Conservation (phyloP, 2,797 vertebrate species). For the Centropyge bicolor region DNA sequence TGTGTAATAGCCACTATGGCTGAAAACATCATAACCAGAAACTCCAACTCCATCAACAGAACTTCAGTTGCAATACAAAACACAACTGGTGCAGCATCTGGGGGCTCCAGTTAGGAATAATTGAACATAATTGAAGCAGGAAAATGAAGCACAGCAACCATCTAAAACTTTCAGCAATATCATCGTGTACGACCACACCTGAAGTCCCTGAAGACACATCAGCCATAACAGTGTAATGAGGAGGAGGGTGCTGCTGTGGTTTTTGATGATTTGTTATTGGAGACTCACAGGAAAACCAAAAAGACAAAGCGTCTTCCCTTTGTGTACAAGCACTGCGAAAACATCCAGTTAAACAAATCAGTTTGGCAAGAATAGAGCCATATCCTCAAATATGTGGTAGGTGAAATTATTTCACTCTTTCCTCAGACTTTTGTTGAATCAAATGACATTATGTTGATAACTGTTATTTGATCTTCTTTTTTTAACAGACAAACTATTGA, state of each 20-base stretch:
- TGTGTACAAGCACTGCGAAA: background rate
- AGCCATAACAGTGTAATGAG: slow-evolving; percentile 2
- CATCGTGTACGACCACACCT: slow-evolving; percentile 46
- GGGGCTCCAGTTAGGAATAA: slow-evolving; percentile 46
- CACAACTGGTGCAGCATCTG: slow-evolving; percentile 28
- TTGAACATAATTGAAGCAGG: slow-evolving; percentile 54
- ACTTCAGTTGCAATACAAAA: slow-evolving; percentile 21
- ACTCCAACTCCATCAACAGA: no score
- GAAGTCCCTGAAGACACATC: slow-evolving; percentile 52
- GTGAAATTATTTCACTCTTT: background rate
- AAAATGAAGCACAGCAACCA: slow-evolving; percentile 28
- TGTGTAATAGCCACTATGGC: background rate
- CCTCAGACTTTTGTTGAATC: background rate
- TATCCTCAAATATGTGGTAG: background rate
- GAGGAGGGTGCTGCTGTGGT: background rate
- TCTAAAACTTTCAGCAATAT: slow-evolving; percentile 41
- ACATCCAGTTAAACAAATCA: background rate
- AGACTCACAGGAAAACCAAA: slow-evolving; percentile 17
- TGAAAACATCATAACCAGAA: background rate
- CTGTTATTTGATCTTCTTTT: background rate
- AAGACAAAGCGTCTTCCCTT: background rate
- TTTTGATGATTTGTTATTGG: slow-evolving; percentile 20
- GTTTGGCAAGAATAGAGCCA: background rate
- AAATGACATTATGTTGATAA: background rate
- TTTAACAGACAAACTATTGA: background rate